Percentiles rank a stretch among this genome's conserved stretches.
Conservation (phyloP, 2,797 vertebrate species). For the Girardinus metallicus region DNA sequence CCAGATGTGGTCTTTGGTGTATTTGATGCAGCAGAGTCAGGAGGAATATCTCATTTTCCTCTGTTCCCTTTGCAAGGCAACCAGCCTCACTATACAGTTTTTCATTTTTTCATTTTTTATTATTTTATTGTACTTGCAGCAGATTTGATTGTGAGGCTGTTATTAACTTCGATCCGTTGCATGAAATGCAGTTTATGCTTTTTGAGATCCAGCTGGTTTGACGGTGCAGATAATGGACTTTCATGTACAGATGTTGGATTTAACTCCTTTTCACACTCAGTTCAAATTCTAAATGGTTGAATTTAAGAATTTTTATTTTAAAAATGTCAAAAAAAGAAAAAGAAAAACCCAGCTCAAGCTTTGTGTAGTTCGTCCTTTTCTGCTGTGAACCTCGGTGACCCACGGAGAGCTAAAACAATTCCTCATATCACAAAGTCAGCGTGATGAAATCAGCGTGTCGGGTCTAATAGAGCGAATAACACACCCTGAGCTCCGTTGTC, state of each 20-base stretch:
- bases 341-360: neutral
- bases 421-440: constrained; percentile 21
- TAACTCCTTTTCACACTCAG: neutral
- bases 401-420: neutral
- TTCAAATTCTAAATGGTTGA: neutral
- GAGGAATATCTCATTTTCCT: neutral
- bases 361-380: neutral
- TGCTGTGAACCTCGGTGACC: neutral
- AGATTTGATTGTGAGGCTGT: neutral
- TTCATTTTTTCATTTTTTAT: neutral
- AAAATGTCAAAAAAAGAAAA: neutral
- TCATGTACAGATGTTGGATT: neutral
- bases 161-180: neutral
- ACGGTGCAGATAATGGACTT: too few relatives aligned
- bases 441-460: constrained; percentile 16
- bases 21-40: neutral
- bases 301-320: neutral
- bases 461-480: neutral
- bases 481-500: constrained; percentile 1
- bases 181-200: neutral
- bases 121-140: neutral
- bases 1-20: neutral
- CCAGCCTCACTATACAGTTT: neutral
- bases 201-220: neutral
- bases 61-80: neutral